These are phyloP conservation scores for Pungitius pungitius DNA, from an alignment of 2,113 vertebrate genomes.

Conservation along the genomic window DNA sequence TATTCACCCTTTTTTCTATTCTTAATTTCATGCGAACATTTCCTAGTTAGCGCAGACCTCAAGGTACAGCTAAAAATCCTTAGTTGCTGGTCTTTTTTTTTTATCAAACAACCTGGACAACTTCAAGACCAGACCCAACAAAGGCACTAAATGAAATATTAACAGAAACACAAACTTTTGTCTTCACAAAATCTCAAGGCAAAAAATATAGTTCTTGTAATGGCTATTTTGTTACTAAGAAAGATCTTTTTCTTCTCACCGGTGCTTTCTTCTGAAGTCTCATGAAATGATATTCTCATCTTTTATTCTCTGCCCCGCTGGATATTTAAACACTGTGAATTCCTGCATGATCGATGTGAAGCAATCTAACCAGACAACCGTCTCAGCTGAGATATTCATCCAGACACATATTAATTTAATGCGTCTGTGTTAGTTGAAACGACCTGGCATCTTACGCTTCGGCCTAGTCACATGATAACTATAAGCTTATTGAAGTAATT, in stretches of 20 bases:
- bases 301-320: conserved; percentile 1
- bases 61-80: neutral
- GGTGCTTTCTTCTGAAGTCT: neutral
- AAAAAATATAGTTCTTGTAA: neutral
- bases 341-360: neutral
- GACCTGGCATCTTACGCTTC: neutral
- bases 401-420: conserved; percentile 21
- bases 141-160: neutral
- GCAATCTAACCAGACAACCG: conserved; percentile 15
- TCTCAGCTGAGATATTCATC: conserved; percentile 8
- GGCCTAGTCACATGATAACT: conserved; percentile 15
- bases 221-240: neutral
- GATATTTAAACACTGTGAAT: neutral
- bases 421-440: conserved; percentile 8
- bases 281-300: neutral
- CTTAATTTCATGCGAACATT: neutral
- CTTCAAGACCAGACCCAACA: neutral
- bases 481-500: conserved; percentile 14
- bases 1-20: neutral
- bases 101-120: neutral
- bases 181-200: neutral
- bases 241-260: neutral
- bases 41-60: neutral
- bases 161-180: no score
- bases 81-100: neutral